A percentile compares a stretch with the other conserved stretches of the same genome.
phyloP scores from a whole-genome alignment of 2,888 invertebrate genomes.

The Coremacera marginata region DNA sequence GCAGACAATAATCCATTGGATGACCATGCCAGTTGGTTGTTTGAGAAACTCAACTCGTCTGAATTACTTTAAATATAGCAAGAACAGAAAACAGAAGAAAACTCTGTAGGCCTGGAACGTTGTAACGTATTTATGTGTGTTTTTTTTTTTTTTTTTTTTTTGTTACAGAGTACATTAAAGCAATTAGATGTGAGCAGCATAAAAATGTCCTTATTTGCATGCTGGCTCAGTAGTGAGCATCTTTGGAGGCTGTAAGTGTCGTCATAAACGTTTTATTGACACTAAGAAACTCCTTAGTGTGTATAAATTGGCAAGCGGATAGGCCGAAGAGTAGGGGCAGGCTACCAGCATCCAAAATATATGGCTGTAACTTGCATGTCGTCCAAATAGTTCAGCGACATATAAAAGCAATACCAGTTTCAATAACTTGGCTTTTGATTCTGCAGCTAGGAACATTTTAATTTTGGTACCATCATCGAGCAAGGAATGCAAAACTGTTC shows the following conservation, averaged over 20 bases:
- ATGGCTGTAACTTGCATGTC: not conserved
- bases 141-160: no score
- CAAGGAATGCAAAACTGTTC: constrained; percentile 24
- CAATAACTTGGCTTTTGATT: not conserved
- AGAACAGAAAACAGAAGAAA: no score
- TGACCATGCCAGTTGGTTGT: no score
- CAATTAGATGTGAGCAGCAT: constrained; percentile 33
- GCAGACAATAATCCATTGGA: not conserved
- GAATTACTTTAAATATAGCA: no score
- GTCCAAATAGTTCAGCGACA: constrained; percentile 21
- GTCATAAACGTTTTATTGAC: constrained; percentile 4
- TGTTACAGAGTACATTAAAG: not conserved
- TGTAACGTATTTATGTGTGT: no score
- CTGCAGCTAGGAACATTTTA: not conserved
- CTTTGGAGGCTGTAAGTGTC: not conserved
- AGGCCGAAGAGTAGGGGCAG: not conserved
- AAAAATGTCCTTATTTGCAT: constrained; percentile 21
- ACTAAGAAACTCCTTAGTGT: constrained; percentile 1
- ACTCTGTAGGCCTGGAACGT: no score
- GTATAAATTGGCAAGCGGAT: constrained; percentile 7
- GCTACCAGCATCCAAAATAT: not conserved
- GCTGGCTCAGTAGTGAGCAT: not conserved
- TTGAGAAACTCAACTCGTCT: no score
- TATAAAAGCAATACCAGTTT: constrained; percentile 30
- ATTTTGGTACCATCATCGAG: not conserved